These are phyloP conservation scores for Eretmochelys imbricata DNA, from an alignment of 2,113 vertebrate genomes.

Conservation along the genomic window DNA sequence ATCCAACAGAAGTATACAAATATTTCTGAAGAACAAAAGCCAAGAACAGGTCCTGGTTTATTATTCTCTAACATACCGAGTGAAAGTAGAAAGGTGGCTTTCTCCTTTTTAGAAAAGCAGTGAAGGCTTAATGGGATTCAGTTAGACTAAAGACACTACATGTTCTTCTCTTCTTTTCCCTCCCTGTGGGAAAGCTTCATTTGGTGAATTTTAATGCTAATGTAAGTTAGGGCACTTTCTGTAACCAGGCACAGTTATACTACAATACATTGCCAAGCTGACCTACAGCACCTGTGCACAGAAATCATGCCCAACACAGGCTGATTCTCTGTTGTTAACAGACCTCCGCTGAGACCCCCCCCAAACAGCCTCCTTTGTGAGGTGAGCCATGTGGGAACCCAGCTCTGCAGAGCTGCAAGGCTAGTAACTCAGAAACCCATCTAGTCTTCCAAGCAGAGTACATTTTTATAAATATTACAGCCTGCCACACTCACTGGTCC, in stretches of 20 bases:
- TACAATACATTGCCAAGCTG: background rate
- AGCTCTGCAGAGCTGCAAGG: background rate
- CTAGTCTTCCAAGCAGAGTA: background rate
- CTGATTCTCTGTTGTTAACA: background rate
- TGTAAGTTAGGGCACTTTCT: constrained; percentile 12
- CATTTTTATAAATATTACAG: background rate
- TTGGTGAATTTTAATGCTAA: background rate
- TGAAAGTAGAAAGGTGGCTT: background rate
- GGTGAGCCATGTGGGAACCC: background rate
- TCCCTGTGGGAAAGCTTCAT: background rate
- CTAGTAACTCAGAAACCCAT: background rate
- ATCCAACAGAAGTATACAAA: constrained; percentile 42
- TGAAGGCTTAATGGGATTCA: background rate
- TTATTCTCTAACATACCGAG: background rate
- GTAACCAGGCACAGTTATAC: constrained; percentile 26
- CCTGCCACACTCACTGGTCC: background rate
- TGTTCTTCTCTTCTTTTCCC: constrained; percentile 12
- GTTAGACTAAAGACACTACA: background rate
- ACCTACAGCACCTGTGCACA: constrained; percentile 8
- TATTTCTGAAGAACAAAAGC: constrained; percentile 46
- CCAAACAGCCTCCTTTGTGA: constrained; percentile 8
- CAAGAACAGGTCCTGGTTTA: constrained; percentile 23
- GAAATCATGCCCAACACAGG: background rate
- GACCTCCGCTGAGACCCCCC: background rate
- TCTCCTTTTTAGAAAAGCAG: background rate